These are phyloP conservation scores for Troglohyphantes excavatus DNA, from an alignment of 2,888 invertebrate genomes.

Conservation along the genomic window DNA sequence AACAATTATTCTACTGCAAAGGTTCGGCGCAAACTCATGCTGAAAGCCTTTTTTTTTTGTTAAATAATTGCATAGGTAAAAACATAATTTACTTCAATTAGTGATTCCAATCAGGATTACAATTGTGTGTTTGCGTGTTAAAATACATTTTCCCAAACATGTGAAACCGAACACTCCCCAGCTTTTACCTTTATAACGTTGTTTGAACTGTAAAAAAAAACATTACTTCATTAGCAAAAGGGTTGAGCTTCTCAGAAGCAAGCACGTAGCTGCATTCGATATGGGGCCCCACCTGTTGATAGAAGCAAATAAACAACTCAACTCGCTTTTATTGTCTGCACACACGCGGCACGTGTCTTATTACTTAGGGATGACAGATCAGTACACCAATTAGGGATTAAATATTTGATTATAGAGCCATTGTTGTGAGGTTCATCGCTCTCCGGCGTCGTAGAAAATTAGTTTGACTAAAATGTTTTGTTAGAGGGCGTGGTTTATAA, in stretches of 20 bases:
- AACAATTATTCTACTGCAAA: not conserved
- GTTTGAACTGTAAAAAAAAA: not conserved
- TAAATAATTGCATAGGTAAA: not conserved
- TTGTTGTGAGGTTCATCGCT: slow-evolving; percentile 45
- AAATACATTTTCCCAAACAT: not conserved
- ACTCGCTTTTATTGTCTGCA: slow-evolving; percentile 11
- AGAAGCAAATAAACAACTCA: slow-evolving; percentile 42
- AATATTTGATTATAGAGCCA: slow-evolving; percentile 58
- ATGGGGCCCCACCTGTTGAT: slow-evolving; percentile 52
- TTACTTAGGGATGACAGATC: slow-evolving; percentile 38
- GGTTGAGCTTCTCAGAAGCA: slow-evolving; percentile 15
- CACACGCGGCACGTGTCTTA: slow-evolving; percentile 3
- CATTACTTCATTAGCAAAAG: slow-evolving; percentile 20
- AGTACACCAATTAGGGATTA: slow-evolving; percentile 44
- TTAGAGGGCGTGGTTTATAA: slow-evolving; percentile 28
- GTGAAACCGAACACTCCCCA: not conserved
- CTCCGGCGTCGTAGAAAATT: not conserved
- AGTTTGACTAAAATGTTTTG: not conserved
- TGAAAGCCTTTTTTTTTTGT: no score
- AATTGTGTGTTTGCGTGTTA: not conserved
- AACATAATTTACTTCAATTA: not conserved
- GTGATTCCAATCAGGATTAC: not conserved
- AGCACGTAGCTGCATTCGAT: slow-evolving; percentile 27
- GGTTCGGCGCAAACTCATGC: not conserved
- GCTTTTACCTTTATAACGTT: slow-evolving; percentile 3